Evolutionary conservation across 2,888 invertebrate genomes (phyloP), one percentile per base, ranked within the genome.

Genomic region (Timandra comae): DNA sequence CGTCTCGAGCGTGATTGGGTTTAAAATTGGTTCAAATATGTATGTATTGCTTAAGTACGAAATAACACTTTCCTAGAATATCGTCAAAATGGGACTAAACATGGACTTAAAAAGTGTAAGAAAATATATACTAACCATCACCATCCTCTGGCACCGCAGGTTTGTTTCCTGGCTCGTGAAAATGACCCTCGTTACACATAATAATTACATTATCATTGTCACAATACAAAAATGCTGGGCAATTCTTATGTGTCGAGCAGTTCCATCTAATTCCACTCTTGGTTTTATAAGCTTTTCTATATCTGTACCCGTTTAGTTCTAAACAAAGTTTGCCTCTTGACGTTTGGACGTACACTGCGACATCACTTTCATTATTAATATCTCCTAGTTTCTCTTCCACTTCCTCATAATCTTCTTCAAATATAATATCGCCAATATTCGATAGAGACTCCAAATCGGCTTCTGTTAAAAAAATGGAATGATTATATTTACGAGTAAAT

Each of bases 121-220:
- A 3, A 22, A 22, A 8, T 4, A 2, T 1, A 22, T 27, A 51
- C 56, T 53, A 47, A 73, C 72, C 71, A 38, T 30, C 50, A 33
- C 56, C 46, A 19, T 64, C 49, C 2, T 60, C 58, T 12, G n/a
- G n/a, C n/a, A n/a, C n/a, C n/a, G n/a, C n/a, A n/a, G n/a, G n/a
- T n/a, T n/a, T n/a, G n/a, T n/a, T n/a, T n/a, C n/a, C n/a, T n/a
- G 33, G 35, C 0, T 53, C 38, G 38, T 81, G 80, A 4, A 44
- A 33, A 30, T 84, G 82, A 3, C 46, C 41, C 22, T 69, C 63
- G 12, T 68, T 52, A 0, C 56, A 46, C 53, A 66, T 63, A 3
- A 70, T 49, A 11, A 82, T 74, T 48, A 78, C 79, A 41, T 77
- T 63, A 2, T 62, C 37, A 21, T 71, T 61, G 35, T 67, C 78